phyloP scores from a whole-genome alignment of 2,888 invertebrate species.

The Girardia tigrina region DNA sequence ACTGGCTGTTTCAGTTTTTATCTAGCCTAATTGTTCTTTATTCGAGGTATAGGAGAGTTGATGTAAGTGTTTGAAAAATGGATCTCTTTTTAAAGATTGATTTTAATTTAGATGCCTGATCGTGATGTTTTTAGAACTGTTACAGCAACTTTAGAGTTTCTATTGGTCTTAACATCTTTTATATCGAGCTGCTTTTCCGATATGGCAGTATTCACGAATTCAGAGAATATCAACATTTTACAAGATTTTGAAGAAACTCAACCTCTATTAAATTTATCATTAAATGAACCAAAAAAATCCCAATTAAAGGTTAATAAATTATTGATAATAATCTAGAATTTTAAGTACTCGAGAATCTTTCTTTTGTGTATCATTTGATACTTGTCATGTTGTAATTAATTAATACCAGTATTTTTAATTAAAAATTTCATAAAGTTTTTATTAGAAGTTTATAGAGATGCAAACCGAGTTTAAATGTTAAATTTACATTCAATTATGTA shows the following conservation, averaged over 20 bases:
- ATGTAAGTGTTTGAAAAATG: not conserved
- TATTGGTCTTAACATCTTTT: not conserved
- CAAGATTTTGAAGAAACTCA: not conserved
- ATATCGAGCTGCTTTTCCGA: not conserved
- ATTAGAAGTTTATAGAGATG: too few relatives aligned
- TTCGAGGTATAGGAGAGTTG: not conserved
- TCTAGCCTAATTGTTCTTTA: not conserved
- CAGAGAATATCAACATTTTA: not conserved
- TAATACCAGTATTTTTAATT: too few relatives aligned
- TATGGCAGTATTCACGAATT: not conserved
- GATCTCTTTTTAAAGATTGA: not conserved
- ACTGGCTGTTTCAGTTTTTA: slow-evolving; percentile 23
- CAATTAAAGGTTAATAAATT: too few relatives aligned
- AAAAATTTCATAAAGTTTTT: too few relatives aligned
- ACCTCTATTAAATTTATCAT: not conserved
- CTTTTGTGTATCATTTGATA: too few relatives aligned
- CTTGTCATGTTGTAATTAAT: too few relatives aligned
- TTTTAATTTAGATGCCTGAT: not conserved
- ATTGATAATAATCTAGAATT: too few relatives aligned
- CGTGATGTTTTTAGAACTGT: not conserved
- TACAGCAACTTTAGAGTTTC: not conserved
- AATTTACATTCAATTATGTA: too few relatives aligned
- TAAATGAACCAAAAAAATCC: not conserved
- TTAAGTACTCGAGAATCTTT: too few relatives aligned
- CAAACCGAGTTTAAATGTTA: too few relatives aligned